Percentiles rank a stretch among this genome's conserved stretches.
phyloP scores from a whole-genome alignment of 2,113 vertebrate species.

The Chaetops frenatus region DNA sequence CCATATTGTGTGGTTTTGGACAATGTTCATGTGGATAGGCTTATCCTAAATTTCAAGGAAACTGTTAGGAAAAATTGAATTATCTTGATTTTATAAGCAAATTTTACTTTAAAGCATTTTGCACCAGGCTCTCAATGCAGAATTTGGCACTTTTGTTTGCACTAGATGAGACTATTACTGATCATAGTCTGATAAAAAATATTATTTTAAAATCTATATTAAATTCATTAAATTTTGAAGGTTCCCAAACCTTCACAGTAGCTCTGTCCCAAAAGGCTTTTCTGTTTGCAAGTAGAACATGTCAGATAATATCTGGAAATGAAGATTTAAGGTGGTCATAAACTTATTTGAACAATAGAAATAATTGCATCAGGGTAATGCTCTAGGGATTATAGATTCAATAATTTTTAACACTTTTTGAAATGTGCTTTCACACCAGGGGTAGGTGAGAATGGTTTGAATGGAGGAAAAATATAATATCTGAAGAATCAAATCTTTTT shows the following conservation, averaged over 20 bases:
- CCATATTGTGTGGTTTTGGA: neutral
- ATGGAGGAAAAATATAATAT: fast-evolving
- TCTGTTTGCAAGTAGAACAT: neutral
- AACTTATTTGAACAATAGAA: neutral
- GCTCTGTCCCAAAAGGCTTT: neutral
- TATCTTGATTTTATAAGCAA: neutral
- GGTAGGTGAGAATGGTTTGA: neutral
- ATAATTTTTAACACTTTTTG: neutral
- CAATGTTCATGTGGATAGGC: neutral
- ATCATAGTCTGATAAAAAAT: neutral
- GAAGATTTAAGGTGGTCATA: neutral
- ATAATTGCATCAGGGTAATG: neutral
- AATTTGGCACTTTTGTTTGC: neutral
- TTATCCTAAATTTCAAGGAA: neutral
- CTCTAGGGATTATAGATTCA: neutral
- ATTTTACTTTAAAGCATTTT: neutral
- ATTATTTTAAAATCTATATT: neutral
- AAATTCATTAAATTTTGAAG: neutral
- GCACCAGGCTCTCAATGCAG: neutral
- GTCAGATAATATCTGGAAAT: neutral
- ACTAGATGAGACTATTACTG: neutral
- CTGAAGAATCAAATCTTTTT: neutral
- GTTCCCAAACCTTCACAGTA: neutral
- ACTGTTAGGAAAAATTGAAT: neutral
- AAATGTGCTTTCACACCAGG: neutral